Evolutionary conservation across 2,113 vertebrate genomes (phyloP).

Genomic region (Andinoacara biseriatus): DNA sequence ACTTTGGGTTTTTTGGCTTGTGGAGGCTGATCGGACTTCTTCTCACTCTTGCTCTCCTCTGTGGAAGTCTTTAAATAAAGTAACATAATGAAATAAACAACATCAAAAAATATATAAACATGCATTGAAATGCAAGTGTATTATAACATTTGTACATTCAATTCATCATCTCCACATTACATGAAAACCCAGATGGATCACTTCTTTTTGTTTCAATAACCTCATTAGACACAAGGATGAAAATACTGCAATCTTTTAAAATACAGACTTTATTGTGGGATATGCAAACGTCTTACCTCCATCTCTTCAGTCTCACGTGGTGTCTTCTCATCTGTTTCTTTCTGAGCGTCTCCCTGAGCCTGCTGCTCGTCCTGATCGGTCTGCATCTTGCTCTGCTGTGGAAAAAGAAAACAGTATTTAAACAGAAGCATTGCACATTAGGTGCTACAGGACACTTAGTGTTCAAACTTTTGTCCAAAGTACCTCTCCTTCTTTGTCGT

Average conservation of each 20-base stretch:
- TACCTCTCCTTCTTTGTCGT: slow-evolving; percentile 83
- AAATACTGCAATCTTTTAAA: not conserved
- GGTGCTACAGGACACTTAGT: not conserved
- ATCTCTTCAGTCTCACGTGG: slow-evolving; percentile 89
- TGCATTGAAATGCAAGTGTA: not conserved
- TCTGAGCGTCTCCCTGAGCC: slow-evolving; percentile 80
- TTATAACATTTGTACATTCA: not conserved
- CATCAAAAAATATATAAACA: not conserved
- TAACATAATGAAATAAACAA: not conserved
- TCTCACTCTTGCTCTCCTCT: slow-evolving; percentile 88
- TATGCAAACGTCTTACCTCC: slow-evolving; percentile 83
- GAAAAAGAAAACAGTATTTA: not conserved
- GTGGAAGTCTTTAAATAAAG: slow-evolving; percentile 82
- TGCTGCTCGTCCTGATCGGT: slow-evolving; percentile 92
- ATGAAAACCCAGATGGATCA: too few relatives aligned
- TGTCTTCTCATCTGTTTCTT: slow-evolving; percentile 85
- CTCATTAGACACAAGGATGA: not conserved
- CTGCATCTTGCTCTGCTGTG: slow-evolving; percentile 90
- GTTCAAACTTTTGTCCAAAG: fast-evolving
- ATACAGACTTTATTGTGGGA: not conserved
- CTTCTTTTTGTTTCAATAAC: not conserved
- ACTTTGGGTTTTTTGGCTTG: slow-evolving; percentile 98
- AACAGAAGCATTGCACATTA: not conserved
- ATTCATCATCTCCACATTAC: fast-evolving
- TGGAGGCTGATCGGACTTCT: slow-evolving; percentile 94